These are phyloP conservation scores for Dryobota labecula DNA, from an alignment of 2,888 invertebrate species.

Conservation along the genomic window DNA sequence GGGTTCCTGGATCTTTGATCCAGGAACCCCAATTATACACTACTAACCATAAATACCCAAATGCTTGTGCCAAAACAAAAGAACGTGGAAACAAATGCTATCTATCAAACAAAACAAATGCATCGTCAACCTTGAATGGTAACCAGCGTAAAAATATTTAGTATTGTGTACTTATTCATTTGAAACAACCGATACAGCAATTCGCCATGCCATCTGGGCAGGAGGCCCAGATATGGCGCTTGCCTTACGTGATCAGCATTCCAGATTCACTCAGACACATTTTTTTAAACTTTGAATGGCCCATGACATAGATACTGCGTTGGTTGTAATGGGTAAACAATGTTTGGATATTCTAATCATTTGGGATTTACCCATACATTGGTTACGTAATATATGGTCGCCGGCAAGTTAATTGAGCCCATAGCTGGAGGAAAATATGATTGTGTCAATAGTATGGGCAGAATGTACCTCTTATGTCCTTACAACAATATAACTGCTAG, in stretches of 20 bases:
- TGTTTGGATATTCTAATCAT: conserved; percentile 1
- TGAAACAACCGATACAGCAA: conserved; percentile 49
- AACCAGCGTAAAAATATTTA: conserved; percentile 39
- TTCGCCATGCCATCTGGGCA: conserved; percentile 55
- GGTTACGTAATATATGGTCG: not conserved
- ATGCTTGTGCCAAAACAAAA: conserved; percentile 21
- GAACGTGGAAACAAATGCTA: conserved; percentile 22
- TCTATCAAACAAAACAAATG: conserved; percentile 23
- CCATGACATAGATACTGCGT: conserved; percentile 50
- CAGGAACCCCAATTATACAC: too few species aligned
- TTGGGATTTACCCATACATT: conserved; percentile 9
- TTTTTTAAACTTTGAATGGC: conserved; percentile 41
- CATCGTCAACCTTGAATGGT: conserved; percentile 44
- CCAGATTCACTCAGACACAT: conserved; percentile 19
- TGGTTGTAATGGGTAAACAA: conserved; percentile 24
- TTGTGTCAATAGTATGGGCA: not conserved
- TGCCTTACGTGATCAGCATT: conserved; percentile 56
- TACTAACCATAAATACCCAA: not conserved
- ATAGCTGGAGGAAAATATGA: not conserved
- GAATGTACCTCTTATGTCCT: too few species aligned
- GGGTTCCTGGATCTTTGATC: too few species aligned
- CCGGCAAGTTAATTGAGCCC: not conserved
- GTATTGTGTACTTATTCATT: conserved; percentile 52
- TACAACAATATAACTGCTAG: not conserved
- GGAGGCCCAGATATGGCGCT: conserved; percentile 46